Base-by-base conservation (phyloP, 2,113 vertebrate genomes). In the Rhea pennata region DNA sequence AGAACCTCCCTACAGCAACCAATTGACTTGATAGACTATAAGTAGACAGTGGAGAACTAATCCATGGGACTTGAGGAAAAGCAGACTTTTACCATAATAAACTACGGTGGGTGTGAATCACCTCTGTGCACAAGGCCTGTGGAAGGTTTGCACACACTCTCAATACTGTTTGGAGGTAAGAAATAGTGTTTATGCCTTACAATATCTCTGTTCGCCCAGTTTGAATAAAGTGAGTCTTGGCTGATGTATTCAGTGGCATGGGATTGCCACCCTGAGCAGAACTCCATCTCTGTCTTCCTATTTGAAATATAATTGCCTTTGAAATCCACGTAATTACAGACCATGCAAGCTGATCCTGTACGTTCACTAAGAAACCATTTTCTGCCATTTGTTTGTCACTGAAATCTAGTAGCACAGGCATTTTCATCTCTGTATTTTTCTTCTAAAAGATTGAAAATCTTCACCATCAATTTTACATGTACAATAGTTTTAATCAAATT, bases 401-500 rank as follows among this genome's bases (percentile, higher is more conserved):
- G 65, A 88, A 93, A 83, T 77, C 31, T 39, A 59, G 59, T 70
- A 93, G 64, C 12, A 23, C 5, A 79, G 23, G n/a, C 10, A 56
- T 84, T 88, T 70, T 89, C 76, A 65, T 42, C 22, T 15, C 8
- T 36, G 66, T 23, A 14, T 88, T 86, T 92, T 94, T 92, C 80
- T 53, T 71, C 36, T 26, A 74, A 44, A 85, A 88, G 33, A 70
- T 42, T 85, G 65, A 13, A 91, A 87, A 54, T 78, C 56, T 51
- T 75, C 58, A 78, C 27, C 58, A 33, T 51, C 33, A 26, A 46
- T 89, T 93, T 91, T 91, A 82, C 58, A 50, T 84, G 64, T 91
- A 66, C 86, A 94, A 83, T 40, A 75, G 42, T 93, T 94, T 86
- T 90, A 65, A 78, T 93, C 67, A 90, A 12, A 3, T 33, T n/a